Evolutionary conservation across 1,140 invertebrate genomes (phyloP), one percentile per base, ranked within the genome.

Genomic region (Ceratina calcarata): DNA sequence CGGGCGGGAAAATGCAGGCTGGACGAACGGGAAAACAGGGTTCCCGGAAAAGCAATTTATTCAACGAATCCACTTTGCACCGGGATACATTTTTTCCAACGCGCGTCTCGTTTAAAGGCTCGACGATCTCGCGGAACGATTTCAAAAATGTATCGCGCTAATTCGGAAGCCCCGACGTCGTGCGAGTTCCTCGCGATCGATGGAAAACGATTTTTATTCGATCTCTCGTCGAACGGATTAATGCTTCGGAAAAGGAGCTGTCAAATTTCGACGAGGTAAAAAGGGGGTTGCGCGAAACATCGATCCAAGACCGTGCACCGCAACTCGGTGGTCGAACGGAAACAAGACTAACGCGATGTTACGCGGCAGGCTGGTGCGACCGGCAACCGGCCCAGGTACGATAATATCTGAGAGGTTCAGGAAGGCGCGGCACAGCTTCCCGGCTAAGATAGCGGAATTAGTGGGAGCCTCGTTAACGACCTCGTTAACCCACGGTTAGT

Each of bases 401-500:
- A 85, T 84, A 85, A 77, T 84, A 84, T 84, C 83, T 84, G 51
- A 55, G 55, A 57, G 55, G 37, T 45, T 45, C 37, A 53, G 24
- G 68, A 55, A 64, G 58, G 77, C 45, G 60, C 71, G 71, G 61
- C 68, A 15, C 73, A 73, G 73, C 69, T 51, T 78, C 69, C 16
- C 65, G 61, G 57, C 70, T 49, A 81, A 76, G 83, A 81, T 71
- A 85, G 82, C 70, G 67, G 71, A 81, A 89, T 88, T 85, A 85
- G 83, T 81, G 66, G 72, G 80, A 88, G 85, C 85, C 85, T 88
- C 80, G 88, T 90, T 90, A 90, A 88, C 87, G 83, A 89, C 86
- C 88, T 91, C 91, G 89, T 91, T 91, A 91, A 90, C 83, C 78
- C 77, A 80, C 78, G 86, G 86, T 88, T 86, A 82, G 84, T 18